Percentiles rank a stretch among this genome's conserved stretches.
phyloP scores from a whole-genome alignment of 2,797 vertebrate species.

The Antennarius maculatus region DNA sequence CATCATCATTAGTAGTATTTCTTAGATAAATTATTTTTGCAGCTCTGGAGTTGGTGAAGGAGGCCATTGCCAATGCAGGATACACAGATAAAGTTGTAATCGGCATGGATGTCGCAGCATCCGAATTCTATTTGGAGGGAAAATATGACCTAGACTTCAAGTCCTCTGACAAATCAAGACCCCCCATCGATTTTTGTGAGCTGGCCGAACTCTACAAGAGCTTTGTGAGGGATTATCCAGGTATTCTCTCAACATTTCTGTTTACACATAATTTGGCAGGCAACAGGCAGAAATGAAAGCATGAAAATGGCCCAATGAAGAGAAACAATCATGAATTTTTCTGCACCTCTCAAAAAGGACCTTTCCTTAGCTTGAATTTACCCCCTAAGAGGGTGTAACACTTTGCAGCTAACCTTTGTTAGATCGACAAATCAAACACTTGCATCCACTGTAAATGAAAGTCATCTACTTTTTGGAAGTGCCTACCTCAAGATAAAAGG shows the following conservation, averaged over 20 bases:
- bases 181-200: slow-evolving; percentile 90
- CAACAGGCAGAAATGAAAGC: background rate
- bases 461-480: background rate
- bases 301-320: background rate
- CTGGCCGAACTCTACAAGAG: slow-evolving; percentile 92
- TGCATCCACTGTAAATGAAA: too few species aligned
- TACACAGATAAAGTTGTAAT: slow-evolving; percentile 96
- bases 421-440: too few species aligned
- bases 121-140: slow-evolving; percentile 91
- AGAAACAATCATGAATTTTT: background rate
- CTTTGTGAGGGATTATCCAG: slow-evolving; percentile 92
- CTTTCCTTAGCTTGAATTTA: background rate
- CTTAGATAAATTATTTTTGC: slow-evolving; percentile 7
- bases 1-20: background rate
- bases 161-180: slow-evolving; percentile 91
- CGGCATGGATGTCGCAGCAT: slow-evolving; percentile 98
- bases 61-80: slow-evolving; percentile 90
- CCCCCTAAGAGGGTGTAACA: background rate
- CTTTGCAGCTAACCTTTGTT: too few species aligned
- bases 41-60: slow-evolving; percentile 95
- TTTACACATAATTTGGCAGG: background rate
- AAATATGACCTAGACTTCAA: slow-evolving; percentile 99
- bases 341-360: too few species aligned
- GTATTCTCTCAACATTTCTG: slow-evolving; percentile 61
- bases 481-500: background rate